Conservation (phyloP, 2,888 invertebrate genomes). For the Diplolepis rosae region DNA sequence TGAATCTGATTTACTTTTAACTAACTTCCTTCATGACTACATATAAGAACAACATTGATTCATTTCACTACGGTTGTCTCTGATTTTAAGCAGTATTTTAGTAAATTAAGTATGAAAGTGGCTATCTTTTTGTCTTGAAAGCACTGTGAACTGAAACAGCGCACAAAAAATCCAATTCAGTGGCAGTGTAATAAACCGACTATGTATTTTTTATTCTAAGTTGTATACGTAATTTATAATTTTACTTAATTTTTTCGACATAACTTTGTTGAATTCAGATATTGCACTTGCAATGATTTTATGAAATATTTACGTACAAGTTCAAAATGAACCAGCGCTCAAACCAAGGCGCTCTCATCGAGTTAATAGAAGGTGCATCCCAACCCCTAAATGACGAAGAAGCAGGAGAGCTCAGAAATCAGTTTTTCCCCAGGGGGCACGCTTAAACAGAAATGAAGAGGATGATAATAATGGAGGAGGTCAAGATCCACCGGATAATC, state of each 20-base stretch:
- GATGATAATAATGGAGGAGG: too few relatives aligned
- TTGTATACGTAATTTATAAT: constrained; percentile 1
- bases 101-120: background rate
- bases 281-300: constrained; percentile 7
- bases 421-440: too few relatives aligned
- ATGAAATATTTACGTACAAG: constrained; percentile 57
- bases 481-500: too few relatives aligned
- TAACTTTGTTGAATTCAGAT: background rate
- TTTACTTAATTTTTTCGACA: background rate
- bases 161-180: background rate
- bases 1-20: background rate
- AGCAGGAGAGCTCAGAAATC: too few relatives aligned
- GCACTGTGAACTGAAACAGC: constrained; percentile 5
- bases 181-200: background rate
- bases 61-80: background rate
- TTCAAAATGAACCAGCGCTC: too few relatives aligned
- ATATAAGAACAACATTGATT: background rate
- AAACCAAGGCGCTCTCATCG: too few relatives aligned
- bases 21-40: background rate
- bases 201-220: background rate
- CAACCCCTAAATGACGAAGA: too few relatives aligned
- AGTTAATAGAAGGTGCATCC: too few relatives aligned
- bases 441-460: too few relatives aligned
- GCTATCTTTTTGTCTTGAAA: background rate
- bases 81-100: constrained; percentile 1